Percentiles rank a stretch among this genome's conserved stretches.
These are phyloP conservation scores for Ramphastos sulfuratus DNA, from an alignment of 2,113 vertebrate genomes.

Conservation along the genomic window DNA sequence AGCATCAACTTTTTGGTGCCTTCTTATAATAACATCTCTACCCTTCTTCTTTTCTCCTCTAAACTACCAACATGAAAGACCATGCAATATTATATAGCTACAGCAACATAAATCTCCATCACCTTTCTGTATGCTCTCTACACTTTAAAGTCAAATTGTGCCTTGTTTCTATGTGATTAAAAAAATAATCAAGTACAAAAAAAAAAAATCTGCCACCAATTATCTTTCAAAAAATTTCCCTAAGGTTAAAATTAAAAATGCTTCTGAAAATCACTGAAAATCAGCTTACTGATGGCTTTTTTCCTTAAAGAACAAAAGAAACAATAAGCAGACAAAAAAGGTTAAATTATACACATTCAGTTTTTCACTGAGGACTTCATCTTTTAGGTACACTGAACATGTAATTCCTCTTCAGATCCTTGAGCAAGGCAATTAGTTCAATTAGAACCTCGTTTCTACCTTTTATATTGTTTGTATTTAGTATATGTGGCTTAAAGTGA, in stretches of 20 bases:
- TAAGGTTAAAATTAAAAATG: background rate
- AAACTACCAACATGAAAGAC: background rate
- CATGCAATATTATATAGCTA: background rate
- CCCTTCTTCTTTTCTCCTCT: background rate
- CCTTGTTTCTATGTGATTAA: background rate
- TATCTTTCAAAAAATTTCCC: background rate
- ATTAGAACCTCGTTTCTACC: conserved; percentile 56
- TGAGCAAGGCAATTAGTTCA: conserved; percentile 63
- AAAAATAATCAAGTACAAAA: background rate
- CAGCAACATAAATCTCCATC: background rate
- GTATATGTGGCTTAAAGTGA: conserved; percentile 59
- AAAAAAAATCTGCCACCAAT: background rate
- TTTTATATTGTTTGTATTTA: conserved; percentile 68
- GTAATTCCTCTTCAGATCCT: conserved; percentile 39
- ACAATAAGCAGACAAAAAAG: background rate
- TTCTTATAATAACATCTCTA: background rate
- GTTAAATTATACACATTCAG: background rate
- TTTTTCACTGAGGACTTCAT: conserved; percentile 17
- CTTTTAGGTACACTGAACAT: background rate
- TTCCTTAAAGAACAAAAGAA: background rate
- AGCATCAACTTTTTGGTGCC: background rate
- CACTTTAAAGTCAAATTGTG: background rate
- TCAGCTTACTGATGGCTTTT: background rate
- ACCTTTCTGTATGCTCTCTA: background rate
- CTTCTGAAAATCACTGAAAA: background rate